Conservation (phyloP, 2,888 invertebrate genomes). For the Stratiomys singularior region DNA sequence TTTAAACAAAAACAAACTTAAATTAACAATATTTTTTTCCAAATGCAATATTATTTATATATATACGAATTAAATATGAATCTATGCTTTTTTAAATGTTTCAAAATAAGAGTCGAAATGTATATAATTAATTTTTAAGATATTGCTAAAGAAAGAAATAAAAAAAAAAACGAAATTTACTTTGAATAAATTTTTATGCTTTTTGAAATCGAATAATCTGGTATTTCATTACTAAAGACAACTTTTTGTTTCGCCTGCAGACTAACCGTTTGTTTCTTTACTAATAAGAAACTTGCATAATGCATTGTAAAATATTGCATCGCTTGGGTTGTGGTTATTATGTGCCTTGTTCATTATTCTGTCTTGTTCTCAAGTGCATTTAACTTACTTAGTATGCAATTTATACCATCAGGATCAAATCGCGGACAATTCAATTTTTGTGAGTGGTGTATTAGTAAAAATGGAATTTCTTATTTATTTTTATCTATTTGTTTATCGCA, state of each 20-base stretch:
- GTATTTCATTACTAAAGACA: conserved; percentile 32
- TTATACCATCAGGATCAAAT: too few species aligned
- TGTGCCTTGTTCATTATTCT: neutral
- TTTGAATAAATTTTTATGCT: conserved; percentile 27
- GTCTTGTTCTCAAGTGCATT: neutral
- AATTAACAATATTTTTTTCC: conserved; percentile 24
- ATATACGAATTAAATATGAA: conserved; percentile 10
- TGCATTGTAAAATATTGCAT: conserved; percentile 13
- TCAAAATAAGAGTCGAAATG: conserved; percentile 19
- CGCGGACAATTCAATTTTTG: too few species aligned
- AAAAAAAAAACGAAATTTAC: too few species aligned
- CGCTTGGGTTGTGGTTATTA: neutral
- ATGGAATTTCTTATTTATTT: too few species aligned
- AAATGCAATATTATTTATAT: conserved; percentile 46
- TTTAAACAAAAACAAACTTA: neutral
- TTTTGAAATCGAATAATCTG: conserved; percentile 14
- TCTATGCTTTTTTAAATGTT: conserved; percentile 17
- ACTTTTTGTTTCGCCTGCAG: neutral
- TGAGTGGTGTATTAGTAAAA: too few species aligned
- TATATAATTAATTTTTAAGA: conserved; percentile 21
- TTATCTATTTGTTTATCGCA: too few species aligned
- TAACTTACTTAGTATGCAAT: too few species aligned
- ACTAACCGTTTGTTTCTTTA: conserved; percentile 10
- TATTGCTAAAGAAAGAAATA: conserved; percentile 6
- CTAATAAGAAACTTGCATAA: conserved; percentile 19